A percentile compares a stretch with the other conserved stretches of the same genome.
Conservation (phyloP, 2,888 invertebrate genomes). For the Proisotoma minuta region DNA sequence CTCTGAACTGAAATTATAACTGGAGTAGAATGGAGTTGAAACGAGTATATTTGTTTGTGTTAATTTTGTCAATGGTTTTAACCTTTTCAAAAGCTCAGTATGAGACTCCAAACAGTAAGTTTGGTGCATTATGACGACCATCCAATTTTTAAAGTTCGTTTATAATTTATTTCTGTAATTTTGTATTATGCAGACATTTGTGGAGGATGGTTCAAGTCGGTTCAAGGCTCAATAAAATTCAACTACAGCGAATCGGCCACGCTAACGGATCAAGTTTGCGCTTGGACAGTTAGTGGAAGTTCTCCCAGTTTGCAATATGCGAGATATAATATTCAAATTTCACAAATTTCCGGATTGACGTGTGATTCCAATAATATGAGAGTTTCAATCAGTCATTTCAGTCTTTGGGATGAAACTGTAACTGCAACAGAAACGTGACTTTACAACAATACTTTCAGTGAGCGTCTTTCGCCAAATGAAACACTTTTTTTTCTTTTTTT, state of each 20-base stretch:
- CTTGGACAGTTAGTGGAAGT: slow-evolving; percentile 29
- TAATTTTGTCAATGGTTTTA: too few relatives aligned
- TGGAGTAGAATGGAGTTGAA: too few relatives aligned
- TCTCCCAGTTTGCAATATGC: background rate
- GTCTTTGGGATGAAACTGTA: background rate
- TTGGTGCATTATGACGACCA: background rate
- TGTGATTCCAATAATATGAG: background rate
- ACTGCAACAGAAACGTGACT: slow-evolving; percentile 6
- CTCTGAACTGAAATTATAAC: too few relatives aligned
- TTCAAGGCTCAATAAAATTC: slow-evolving; percentile 23
- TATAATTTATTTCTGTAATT: background rate
- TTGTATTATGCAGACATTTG: slow-evolving; percentile 21
- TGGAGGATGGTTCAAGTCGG: slow-evolving; percentile 25
- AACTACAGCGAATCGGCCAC: slow-evolving; percentile 21
- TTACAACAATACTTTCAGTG: background rate
- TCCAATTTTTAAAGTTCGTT: background rate
- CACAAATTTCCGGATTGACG: background rate
- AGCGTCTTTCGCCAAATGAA: background rate
- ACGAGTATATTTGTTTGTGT: too few relatives aligned
- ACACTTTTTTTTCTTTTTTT: background rate
- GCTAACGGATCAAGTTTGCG: slow-evolving; percentile 16
- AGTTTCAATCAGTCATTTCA: slow-evolving; percentile 1
- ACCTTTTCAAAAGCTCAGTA: slow-evolving; percentile 4
- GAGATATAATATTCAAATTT: background rate
- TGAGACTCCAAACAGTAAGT: slow-evolving; percentile 17